Percentiles rank a stretch among this genome's conserved stretches.
Evolutionary conservation across 1,140 invertebrate species (phyloP).

Genomic region (Nixonia krombeini): DNA sequence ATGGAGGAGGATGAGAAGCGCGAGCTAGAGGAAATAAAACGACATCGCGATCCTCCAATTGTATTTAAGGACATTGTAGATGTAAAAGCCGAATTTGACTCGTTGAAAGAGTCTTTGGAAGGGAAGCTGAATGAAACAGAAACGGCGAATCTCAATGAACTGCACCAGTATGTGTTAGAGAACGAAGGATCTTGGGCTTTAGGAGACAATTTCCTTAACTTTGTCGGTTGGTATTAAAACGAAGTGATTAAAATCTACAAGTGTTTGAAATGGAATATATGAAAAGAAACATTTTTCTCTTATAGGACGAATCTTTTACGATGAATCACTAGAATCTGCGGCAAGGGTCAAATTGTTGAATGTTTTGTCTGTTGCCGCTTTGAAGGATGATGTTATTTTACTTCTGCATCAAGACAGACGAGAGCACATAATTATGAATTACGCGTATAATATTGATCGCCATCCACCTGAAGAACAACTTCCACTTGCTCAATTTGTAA

Average conservation of each 20-base stretch:
- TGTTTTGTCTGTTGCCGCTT: slow-evolving; percentile 80
- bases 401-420: slow-evolving; percentile 90
- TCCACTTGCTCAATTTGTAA: slow-evolving; percentile 85
- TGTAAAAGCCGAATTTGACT: slow-evolving; percentile 77
- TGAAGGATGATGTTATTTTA: slow-evolving; percentile 92
- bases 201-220: slow-evolving; percentile 87
- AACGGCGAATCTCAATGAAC: slow-evolving; percentile 80
- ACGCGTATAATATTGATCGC: slow-evolving; percentile 86
- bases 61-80: slow-evolving; percentile 83
- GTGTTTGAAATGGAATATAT: slow-evolving; percentile 1
- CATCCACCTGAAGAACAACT: slow-evolving; percentile 83
- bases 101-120: slow-evolving; percentile 75
- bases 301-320: slow-evolving; percentile 78
- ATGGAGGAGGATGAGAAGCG: slow-evolving; percentile 78
- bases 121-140: slow-evolving; percentile 80
- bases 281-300: slow-evolving; percentile 19
- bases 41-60: slow-evolving; percentile 85
- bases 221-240: slow-evolving; percentile 77
- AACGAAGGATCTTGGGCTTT: slow-evolving; percentile 93
- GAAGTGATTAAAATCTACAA: background rate
- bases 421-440: slow-evolving; percentile 92
- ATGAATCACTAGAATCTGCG: slow-evolving; percentile 74
- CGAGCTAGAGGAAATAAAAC: slow-evolving; percentile 80
- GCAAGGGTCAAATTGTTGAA: slow-evolving; percentile 78
- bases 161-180: slow-evolving; percentile 88